Conservation (phyloP, 2,888 invertebrate genomes). For the Slavum lentiscoides region DNA sequence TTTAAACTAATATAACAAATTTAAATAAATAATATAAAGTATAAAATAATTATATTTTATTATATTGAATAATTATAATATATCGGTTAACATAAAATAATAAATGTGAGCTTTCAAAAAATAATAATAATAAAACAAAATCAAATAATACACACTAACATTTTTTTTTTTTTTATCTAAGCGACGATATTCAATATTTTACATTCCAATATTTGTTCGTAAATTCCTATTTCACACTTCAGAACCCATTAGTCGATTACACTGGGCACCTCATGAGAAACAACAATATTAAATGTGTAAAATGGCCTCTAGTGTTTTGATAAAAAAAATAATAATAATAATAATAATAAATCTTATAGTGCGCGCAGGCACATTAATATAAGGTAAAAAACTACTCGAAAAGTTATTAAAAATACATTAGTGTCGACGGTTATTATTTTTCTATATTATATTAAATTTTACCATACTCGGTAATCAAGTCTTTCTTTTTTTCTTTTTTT, state of each 20-base stretch:
- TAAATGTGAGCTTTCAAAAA: slow-evolving; percentile 50
- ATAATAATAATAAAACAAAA: slow-evolving; percentile 5
- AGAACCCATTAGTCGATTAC: slow-evolving; percentile 17
- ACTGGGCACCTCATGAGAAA: slow-evolving; percentile 21
- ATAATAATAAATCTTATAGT: slow-evolving; percentile 11
- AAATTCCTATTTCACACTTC: slow-evolving; percentile 26
- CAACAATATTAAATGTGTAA: slow-evolving; percentile 44
- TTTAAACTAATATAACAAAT: slow-evolving; percentile 52
- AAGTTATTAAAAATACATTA: slow-evolving; percentile 51
- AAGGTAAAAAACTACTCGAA: slow-evolving; percentile 48
- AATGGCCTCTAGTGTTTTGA: slow-evolving; percentile 51
- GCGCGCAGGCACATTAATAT: slow-evolving; percentile 38
- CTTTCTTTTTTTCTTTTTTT: slow-evolving; percentile 45
- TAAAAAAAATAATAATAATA: slow-evolving; percentile 34
- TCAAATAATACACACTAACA: slow-evolving; percentile 37
- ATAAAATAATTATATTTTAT: slow-evolving; percentile 42
- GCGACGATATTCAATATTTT: slow-evolving; percentile 17
- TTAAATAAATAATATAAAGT: slow-evolving; percentile 49
- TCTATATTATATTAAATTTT: slow-evolving; percentile 31
- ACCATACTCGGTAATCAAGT: slow-evolving; percentile 50
- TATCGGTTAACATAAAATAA: slow-evolving; percentile 51
- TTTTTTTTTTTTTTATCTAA: slow-evolving; percentile 22
- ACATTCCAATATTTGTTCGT: slow-evolving; percentile 27
- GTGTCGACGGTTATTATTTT: slow-evolving; percentile 48
- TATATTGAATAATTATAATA: slow-evolving; percentile 45